These are phyloP conservation scores for Myotis myotis DNA, from an alignment of 2,797 vertebrate species.

Conservation along the genomic window DNA sequence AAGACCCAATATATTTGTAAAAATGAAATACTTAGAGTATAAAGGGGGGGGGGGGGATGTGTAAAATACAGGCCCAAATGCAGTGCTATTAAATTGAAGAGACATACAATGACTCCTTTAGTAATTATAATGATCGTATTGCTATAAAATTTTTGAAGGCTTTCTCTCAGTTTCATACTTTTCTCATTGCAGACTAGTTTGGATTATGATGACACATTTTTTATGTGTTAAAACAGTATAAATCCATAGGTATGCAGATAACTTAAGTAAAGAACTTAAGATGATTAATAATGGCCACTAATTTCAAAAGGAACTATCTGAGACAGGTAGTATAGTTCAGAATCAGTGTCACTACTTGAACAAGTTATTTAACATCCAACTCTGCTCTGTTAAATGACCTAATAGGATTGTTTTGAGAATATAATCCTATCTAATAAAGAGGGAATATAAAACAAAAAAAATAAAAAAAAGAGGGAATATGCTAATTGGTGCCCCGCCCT, in stretches of 20 bases:
- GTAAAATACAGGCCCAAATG: not conserved
- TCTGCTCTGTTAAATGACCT: not conserved
- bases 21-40: constrained; percentile 23
- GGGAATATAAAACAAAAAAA: no score
- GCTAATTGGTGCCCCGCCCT: no score
- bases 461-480: no score
- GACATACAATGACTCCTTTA: not conserved
- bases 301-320: not conserved
- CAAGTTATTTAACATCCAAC: not conserved
- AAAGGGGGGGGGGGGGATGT: not conserved
- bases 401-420: not conserved
- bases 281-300: not conserved
- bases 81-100: constrained; percentile 1
- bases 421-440: not conserved
- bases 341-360: not conserved
- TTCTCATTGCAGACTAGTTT: not conserved
- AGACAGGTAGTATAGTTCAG: not conserved
- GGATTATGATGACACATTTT: constrained; percentile 5
- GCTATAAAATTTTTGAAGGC: not conserved
- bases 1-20: constrained; percentile 4
- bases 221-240: not conserved
- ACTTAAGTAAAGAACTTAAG: not conserved
- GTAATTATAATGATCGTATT: constrained; percentile 8
- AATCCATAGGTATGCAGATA: not conserved
- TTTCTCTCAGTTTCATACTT: not conserved